Percentiles rank a stretch among this genome's conserved stretches.
Evolutionary conservation across 1,140 invertebrate species (phyloP).

Genomic region (Zaprionus ghesquierei): DNA sequence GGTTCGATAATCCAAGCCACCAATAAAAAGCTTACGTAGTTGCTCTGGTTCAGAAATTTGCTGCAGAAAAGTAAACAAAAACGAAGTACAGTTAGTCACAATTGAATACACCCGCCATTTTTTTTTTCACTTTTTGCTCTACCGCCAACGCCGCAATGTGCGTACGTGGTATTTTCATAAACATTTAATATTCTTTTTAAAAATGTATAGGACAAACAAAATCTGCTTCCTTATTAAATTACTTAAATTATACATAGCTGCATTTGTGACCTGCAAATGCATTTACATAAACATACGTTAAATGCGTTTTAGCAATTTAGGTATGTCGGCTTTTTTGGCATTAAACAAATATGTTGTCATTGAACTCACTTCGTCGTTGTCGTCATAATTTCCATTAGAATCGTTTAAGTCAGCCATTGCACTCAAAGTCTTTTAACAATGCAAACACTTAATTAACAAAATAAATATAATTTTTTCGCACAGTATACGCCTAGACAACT

Average conservation of each 20-base stretch:
- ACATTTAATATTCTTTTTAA: neutral
- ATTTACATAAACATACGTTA: neutral
- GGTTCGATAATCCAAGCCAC: conserved; percentile 98
- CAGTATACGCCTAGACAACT: conserved; percentile 22
- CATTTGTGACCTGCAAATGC: neutral
- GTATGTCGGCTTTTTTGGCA: conserved; percentile 29
- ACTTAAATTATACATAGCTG: neutral
- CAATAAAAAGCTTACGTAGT: conserved; percentile 97
- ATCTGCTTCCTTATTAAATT: neutral
- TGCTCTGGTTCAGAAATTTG: conserved; percentile 92
- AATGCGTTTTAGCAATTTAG: neutral
- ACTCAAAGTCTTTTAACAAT: conserved; percentile 14
- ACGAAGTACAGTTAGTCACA: conserved; percentile 53
- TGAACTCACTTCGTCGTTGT: conserved; percentile 73
- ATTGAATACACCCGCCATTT: conserved; percentile 68
- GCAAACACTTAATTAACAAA: neutral
- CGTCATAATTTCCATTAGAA: conserved; percentile 74
- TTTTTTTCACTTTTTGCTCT: conserved; percentile 65
- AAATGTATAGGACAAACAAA: neutral
- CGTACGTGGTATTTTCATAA: conserved; percentile 8
- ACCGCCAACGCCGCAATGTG: conserved; percentile 4
- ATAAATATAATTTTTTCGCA: conserved; percentile 19
- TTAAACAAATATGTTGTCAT: neutral
- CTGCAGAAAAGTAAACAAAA: conserved; percentile 24
- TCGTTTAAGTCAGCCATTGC: conserved; percentile 66